Evolutionary conservation across 2,888 invertebrate genomes (phyloP).

Genomic region (Desoria tigrina): DNA sequence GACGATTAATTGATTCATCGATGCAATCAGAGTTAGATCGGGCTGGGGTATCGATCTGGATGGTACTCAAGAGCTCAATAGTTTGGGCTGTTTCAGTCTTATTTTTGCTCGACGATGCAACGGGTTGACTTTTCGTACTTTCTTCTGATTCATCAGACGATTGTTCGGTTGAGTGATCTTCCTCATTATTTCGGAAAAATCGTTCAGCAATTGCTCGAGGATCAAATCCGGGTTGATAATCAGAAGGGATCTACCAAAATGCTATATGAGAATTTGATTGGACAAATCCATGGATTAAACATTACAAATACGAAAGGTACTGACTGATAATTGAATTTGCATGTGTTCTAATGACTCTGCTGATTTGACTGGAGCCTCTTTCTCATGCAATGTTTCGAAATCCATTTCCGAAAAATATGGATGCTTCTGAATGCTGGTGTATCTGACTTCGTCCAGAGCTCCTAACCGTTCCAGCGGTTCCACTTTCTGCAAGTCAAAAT

Average conservation of each 20-base stretch:
- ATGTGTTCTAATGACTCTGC: neutral
- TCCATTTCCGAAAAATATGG: slow-evolving; percentile 80
- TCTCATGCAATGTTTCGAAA: slow-evolving; percentile 77
- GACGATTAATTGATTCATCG: neutral
- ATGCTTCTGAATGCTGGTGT: slow-evolving; percentile 81
- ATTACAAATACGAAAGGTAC: neutral
- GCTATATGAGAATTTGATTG: neutral
- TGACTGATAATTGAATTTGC: neutral
- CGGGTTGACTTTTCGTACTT: neutral
- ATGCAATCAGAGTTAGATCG: neutral
- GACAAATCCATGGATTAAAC: neutral
- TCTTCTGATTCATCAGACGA: slow-evolving; percentile 50
- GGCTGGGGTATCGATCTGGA: too few relatives aligned
- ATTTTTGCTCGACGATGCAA: neutral
- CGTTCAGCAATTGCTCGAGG: slow-evolving; percentile 46
- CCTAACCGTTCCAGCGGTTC: slow-evolving; percentile 81
- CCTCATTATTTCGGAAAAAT: slow-evolving; percentile 32
- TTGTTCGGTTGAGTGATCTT: neutral
- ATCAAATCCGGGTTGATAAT: slow-evolving; percentile 45
- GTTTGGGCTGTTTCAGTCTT: neutral
- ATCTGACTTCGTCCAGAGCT: slow-evolving; percentile 71
- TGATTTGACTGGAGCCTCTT: slow-evolving; percentile 67
- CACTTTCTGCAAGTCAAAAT: slow-evolving; percentile 61
- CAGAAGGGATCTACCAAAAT: slow-evolving; percentile 22
- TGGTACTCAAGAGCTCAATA: neutral